phyloP scores from a whole-genome alignment of 2,888 invertebrate species.

The Panopea generosa region DNA sequence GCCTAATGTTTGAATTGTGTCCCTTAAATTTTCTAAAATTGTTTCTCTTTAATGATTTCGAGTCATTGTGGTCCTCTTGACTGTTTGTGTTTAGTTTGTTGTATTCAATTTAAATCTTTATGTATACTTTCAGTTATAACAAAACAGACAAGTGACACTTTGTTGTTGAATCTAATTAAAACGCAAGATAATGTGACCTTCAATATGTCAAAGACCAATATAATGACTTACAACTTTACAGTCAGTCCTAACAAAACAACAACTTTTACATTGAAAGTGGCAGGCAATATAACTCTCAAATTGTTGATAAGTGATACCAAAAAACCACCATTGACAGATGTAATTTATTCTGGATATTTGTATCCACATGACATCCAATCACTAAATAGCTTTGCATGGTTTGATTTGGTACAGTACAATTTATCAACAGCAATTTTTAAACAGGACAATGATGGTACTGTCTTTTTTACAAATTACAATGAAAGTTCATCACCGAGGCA shows the following conservation, averaged over 20 bases:
- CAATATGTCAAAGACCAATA: slow-evolving; percentile 20
- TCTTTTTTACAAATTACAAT: no score
- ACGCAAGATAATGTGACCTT: slow-evolving; percentile 21
- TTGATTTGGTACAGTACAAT: neutral
- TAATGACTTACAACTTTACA: slow-evolving; percentile 47
- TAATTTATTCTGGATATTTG: slow-evolving; percentile 21
- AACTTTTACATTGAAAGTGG: neutral
- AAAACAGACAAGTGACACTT: no score
- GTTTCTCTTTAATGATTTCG: no score
- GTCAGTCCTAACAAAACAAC: slow-evolving; percentile 22
- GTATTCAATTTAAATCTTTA: no score
- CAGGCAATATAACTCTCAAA: slow-evolving; percentile 11
- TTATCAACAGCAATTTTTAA: neutral
- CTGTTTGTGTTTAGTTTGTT: no score
- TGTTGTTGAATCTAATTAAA: slow-evolving; percentile 35
- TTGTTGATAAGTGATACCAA: slow-evolving; percentile 25
- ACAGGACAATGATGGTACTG: no score
- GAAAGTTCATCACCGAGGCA: neutral
- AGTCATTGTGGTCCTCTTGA: no score
- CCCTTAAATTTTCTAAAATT: no score
- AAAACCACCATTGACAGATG: slow-evolving; percentile 32
- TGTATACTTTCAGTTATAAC: no score
- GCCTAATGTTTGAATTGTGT: no score
- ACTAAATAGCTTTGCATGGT: slow-evolving; percentile 7
- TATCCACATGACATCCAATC: slow-evolving; percentile 36